These are phyloP conservation scores for Natrix natrix DNA, from an alignment of 2,797 vertebrate species.

Conservation along the genomic window DNA sequence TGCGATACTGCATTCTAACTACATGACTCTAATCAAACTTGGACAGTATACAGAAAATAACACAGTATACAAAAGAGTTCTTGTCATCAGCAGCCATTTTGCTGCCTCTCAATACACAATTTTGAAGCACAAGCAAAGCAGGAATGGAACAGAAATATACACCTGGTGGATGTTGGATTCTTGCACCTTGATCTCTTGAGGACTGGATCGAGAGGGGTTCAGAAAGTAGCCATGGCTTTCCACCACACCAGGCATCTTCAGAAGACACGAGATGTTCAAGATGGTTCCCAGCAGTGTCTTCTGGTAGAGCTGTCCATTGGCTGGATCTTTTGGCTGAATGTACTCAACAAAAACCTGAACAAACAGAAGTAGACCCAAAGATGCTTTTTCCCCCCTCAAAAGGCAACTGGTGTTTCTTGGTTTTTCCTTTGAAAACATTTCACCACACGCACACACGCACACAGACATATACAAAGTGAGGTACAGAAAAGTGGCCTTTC, in stretches of 20 bases:
- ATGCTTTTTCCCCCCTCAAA: neutral
- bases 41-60: neutral
- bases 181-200: conserved; percentile 96
- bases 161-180: conserved; percentile 97
- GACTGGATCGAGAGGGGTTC: conserved; percentile 91
- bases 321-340: conserved; percentile 92
- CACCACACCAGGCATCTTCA: conserved; percentile 93
- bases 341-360: conserved; percentile 88
- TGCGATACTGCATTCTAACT: neutral
- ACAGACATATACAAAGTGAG: neutral
- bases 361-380: neutral
- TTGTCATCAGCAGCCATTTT: neutral
- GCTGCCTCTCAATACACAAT: neutral
- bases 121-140: rapidly evolving
- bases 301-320: conserved; percentile 93
- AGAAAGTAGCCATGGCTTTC: conserved; percentile 94
- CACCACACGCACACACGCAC: neutral
- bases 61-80: neutral
- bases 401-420: neutral
- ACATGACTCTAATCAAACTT: neutral
- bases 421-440: neutral
- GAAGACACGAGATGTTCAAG: conserved; percentile 89
- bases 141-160: rapidly evolving
- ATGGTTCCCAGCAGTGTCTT: conserved; percentile 87
- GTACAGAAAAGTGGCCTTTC: rapidly evolving